A percentile compares a stretch with the other conserved stretches of the same genome.
These are phyloP conservation scores for Callithrix jacchus DNA, from an alignment of 2,113 vertebrate genomes.

Conservation along the genomic window DNA sequence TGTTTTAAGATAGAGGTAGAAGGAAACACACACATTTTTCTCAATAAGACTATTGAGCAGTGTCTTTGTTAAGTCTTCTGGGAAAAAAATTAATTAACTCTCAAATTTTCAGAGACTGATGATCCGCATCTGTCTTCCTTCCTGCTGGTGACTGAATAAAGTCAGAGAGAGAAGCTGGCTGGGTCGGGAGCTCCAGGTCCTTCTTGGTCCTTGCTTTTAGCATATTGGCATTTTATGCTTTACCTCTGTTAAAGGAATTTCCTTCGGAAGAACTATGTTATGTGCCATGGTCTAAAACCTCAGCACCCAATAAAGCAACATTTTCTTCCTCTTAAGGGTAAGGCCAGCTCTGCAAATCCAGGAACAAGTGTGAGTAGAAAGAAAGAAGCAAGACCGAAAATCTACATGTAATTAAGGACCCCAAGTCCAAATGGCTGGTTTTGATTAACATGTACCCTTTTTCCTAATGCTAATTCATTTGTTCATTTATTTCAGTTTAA, in stretches of 20 bases:
- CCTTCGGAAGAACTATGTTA: slow-evolving; percentile 3
- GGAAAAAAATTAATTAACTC: background rate
- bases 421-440: slow-evolving; percentile 63
- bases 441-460: slow-evolving; percentile 71
- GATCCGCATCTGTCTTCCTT: background rate
- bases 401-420: slow-evolving; percentile 53
- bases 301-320: background rate
- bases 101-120: background rate
- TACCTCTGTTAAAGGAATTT: background rate
- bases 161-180: background rate
- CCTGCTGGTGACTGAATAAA: background rate
- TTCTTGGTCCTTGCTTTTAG: background rate
- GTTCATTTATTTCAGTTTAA: slow-evolving; percentile 75
- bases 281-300: background rate
- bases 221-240: slow-evolving; percentile 38
- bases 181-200: background rate
- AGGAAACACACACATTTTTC: background rate
- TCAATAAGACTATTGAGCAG: background rate
- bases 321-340: background rate
- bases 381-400: slow-evolving; percentile 43
- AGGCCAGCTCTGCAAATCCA: slow-evolving; percentile 15
- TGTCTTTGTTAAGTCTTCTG: slow-evolving; percentile 33
- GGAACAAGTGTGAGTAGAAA: background rate
- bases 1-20: slow-evolving; percentile 19
- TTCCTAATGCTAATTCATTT: slow-evolving; percentile 72